phyloP scores from a whole-genome alignment of 2,797 vertebrate species.

The Halcyon leucocephala region DNA sequence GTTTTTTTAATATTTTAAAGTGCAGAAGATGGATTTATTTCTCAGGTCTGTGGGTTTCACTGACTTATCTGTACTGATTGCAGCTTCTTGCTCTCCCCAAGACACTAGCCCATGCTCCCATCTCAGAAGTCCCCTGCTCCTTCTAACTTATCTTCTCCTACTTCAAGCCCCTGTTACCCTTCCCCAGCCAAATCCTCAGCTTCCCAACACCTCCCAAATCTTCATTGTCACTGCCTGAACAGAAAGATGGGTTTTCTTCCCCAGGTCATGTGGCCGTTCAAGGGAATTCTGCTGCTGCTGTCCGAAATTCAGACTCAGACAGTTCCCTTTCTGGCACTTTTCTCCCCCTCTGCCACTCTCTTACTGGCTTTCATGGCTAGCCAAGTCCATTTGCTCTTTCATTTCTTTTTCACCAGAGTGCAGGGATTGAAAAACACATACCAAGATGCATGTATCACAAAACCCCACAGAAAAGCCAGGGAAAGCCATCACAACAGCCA shows the following conservation, averaged over 20 bases:
- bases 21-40: neutral
- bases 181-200: neutral
- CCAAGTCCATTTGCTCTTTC: neutral
- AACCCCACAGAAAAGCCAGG: neutral
- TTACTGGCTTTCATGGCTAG: neutral
- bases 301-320: neutral
- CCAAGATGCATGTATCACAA: rapidly evolving
- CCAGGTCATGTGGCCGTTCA: neutral
- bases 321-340: neutral
- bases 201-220: neutral
- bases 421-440: neutral
- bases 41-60: neutral
- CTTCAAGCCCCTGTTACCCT: neutral
- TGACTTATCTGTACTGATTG: neutral
- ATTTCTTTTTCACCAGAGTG: neutral
- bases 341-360: neutral
- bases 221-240: neutral
- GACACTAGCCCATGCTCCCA: neutral
- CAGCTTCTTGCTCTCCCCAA: neutral
- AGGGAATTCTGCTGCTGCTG: neutral
- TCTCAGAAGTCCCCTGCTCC: neutral
- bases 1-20: neutral
- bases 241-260: neutral
- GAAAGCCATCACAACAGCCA: neutral
- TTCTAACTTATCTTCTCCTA: neutral